Evolutionary conservation across 2,797 vertebrate genomes (phyloP), one percentile per base, ranked within the genome.

Genomic region (Ctenochaetus hawaiiensis): DNA sequence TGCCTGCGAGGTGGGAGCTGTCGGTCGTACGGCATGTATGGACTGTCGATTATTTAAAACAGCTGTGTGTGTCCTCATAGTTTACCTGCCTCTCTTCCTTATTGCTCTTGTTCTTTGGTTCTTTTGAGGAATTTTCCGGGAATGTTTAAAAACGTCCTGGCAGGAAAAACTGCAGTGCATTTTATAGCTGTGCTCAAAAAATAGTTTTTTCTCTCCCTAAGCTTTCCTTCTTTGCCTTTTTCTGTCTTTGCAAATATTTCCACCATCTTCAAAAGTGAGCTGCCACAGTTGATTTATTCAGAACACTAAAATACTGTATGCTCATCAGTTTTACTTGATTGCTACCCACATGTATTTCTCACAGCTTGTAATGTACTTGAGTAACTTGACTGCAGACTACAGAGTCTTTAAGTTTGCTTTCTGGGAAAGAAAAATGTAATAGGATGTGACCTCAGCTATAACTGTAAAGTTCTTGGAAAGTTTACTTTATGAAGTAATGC

Each of bases 401-500:
- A 73, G n/a, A 65, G 62, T 68, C 52, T 78, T 67, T 54, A 49
- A 69, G 76, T 76, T 69, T 47, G 57, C 73, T 85, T 80, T 84
- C 78, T 85, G 57, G 52, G 63, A 17, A 13, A 52, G 20, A 67
- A 44, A 77, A 68, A 69, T 54, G 41, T 60, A 47, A 34, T 43
- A 80, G 70, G 75, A 83, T 59, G 66, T 75, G 84, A 86, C 72
- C 81, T 87, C 61, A 75, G 47, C 0, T 67, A 2, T 75, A 67
- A 72, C 84, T 68, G 51, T 71, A 78, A 85, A 74, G 58, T 26
- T 64, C 61, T 51, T 67, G 77, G 73, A 86, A 83, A 58, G 76
- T 83, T 91, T 53, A 77, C 64, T 77, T 72, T 68, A 54, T 76
- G 83, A 87, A 77, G 88, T 37, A 82, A 85, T 45, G 51, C 57